phyloP scores from a whole-genome alignment of 1,140 invertebrate genomes.

The Lucilia sericata region DNA sequence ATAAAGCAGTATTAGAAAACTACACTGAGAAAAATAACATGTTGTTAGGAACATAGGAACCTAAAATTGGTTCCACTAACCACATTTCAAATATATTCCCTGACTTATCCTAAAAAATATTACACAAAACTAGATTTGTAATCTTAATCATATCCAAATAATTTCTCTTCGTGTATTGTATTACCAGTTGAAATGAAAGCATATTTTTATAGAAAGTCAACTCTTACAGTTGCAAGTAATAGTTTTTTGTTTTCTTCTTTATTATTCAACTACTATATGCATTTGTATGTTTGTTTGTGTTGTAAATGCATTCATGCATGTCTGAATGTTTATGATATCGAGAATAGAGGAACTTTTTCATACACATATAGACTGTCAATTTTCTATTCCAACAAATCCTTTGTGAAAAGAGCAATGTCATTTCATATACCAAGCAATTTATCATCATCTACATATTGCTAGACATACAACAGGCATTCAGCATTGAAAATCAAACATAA shows the following conservation, averaged over 20 bases:
- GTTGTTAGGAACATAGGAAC: too few relatives aligned
- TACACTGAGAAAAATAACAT: too few relatives aligned
- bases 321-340: not conserved
- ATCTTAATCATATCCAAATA: too few relatives aligned
- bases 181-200: not conserved
- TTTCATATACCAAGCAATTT: conserved; percentile 7
- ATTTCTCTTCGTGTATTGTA: too few relatives aligned
- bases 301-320: not conserved
- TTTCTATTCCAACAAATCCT: not conserved
- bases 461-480: not conserved
- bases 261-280: not conserved
- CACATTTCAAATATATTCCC: too few relatives aligned
- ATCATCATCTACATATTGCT: conserved; percentile 6
- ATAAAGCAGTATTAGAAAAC: too few relatives aligned
- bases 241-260: not conserved
- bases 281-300: not conserved
- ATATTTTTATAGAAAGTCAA: not conserved
- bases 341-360: not conserved
- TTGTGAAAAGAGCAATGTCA: conserved; percentile 6
- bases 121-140: too few relatives aligned
- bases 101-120: too few relatives aligned
- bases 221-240: not conserved
- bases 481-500: not conserved
- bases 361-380: not conserved
- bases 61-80: too few relatives aligned